These are phyloP conservation scores for Brachylomia viminalis DNA, from an alignment of 2,888 invertebrate genomes.

Conservation along the genomic window DNA sequence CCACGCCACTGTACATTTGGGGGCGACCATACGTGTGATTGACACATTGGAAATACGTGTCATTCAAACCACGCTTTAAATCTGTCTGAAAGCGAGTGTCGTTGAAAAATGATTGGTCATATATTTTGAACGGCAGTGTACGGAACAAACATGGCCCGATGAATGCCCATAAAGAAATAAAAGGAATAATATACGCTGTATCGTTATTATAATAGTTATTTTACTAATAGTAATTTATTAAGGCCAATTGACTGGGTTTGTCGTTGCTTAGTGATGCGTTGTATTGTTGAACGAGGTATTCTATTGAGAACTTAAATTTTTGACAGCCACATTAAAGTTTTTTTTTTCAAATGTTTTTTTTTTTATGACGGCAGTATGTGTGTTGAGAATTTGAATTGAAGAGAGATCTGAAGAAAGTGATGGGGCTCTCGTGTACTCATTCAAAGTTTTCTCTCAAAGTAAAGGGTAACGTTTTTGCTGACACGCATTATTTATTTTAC, in stretches of 20 bases:
- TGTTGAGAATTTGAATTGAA: constrained; percentile 18
- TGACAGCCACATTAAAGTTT: constrained; percentile 41
- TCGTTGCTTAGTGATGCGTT: constrained; percentile 53
- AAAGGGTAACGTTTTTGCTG: background rate
- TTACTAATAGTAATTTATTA: constrained; percentile 68
- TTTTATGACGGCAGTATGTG: constrained; percentile 5
- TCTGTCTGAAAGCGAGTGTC: constrained; percentile 78
- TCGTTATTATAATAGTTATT: constrained; percentile 59
- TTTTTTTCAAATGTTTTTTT: background rate
- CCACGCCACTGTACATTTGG: constrained; percentile 77
- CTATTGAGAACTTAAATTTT: constrained; percentile 45
- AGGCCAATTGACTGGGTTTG: constrained; percentile 61
- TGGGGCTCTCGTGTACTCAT: background rate
- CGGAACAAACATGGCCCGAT: constrained; percentile 41
- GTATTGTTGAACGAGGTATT: constrained; percentile 44
- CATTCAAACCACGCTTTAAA: constrained; percentile 80
- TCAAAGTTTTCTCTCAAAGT: background rate
- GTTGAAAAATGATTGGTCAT: constrained; percentile 84
- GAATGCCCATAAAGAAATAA: constrained; percentile 59
- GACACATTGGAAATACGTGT: constrained; percentile 82
- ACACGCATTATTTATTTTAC: constrained; percentile 2
- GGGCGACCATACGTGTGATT: constrained; percentile 78
- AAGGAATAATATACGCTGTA: constrained; percentile 53
- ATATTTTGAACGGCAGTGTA: constrained; percentile 60
- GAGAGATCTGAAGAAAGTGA: constrained; percentile 3